Evolutionary conservation across 2,888 invertebrate species (phyloP).

Genomic region (Hydraecia micacea): DNA sequence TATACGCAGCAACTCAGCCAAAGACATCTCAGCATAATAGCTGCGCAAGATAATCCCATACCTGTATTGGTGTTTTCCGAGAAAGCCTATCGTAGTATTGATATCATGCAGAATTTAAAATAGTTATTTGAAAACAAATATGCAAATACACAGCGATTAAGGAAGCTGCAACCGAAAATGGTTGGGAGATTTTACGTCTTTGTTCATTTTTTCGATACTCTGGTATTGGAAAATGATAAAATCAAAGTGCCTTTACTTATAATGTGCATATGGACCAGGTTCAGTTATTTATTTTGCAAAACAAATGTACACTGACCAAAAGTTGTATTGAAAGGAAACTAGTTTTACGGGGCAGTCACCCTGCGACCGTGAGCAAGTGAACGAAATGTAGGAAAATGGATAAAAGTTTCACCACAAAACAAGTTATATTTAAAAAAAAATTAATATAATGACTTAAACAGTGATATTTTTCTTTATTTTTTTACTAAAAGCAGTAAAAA

Average conservation of each 20-base stretch:
- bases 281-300: constrained; percentile 23
- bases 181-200: not conserved
- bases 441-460: constrained; percentile 14
- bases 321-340: constrained; percentile 41
- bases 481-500: not conserved
- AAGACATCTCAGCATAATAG: not conserved
- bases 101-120: not conserved
- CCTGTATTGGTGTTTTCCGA: not conserved
- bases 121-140: not conserved
- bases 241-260: constrained; percentile 9
- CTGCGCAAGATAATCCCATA: not conserved
- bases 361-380: constrained; percentile 22
- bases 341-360: constrained; percentile 38
- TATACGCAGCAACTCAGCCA: not conserved
- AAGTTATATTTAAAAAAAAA: constrained; percentile 3
- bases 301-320: constrained; percentile 10
- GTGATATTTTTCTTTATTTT: not conserved
- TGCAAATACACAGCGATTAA: not conserved
- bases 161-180: constrained; percentile 7
- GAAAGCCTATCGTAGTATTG: not conserved
- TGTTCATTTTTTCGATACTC: not conserved
- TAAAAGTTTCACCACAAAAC: not conserved
- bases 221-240: constrained; percentile 22
- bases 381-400: constrained; percentile 29
- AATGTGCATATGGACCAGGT: constrained; percentile 4